phyloP scores from a whole-genome alignment of 1,140 invertebrate species.

The Goniozus legneri region DNA sequence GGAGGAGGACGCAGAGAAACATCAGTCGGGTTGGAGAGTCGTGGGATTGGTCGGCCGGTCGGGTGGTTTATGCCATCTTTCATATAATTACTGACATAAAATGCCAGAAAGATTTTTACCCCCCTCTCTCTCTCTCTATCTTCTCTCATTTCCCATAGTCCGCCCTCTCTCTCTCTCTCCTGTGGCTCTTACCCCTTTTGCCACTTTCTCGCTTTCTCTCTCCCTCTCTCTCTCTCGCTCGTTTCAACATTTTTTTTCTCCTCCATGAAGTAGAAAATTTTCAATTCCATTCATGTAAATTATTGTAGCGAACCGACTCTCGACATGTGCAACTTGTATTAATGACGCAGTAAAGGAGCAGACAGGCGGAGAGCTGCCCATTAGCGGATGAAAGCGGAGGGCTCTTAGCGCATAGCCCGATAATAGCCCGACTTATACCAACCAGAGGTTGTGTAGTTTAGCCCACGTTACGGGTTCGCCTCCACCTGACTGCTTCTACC shows the following conservation, averaged over 20 bases:
- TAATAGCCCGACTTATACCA: slow-evolving; percentile 54
- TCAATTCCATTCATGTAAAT: slow-evolving; percentile 58
- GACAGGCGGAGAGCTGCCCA: slow-evolving; percentile 48
- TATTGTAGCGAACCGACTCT: slow-evolving; percentile 55
- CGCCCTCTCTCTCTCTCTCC: neutral
- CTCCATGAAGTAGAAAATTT: slow-evolving; percentile 52
- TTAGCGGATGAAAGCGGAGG: slow-evolving; percentile 55
- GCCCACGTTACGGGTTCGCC: slow-evolving; percentile 40
- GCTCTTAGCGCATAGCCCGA: slow-evolving; percentile 52
- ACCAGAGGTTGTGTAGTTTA: slow-evolving; percentile 49
- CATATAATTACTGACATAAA: slow-evolving; percentile 50
- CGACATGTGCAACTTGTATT: slow-evolving; percentile 56
- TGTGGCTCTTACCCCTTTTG: slow-evolving; percentile 10
- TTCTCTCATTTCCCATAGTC: neutral
- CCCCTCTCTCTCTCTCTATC: slow-evolving; percentile 5
- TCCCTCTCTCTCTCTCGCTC: neutral
- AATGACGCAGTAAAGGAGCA: slow-evolving; percentile 52
- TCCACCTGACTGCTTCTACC: slow-evolving; percentile 2
- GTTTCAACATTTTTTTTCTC: slow-evolving; percentile 36
- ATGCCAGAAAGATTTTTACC: slow-evolving; percentile 40
- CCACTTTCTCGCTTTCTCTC: slow-evolving; percentile 13
- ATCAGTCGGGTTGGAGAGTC: neutral
- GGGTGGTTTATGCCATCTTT: slow-evolving; percentile 40
- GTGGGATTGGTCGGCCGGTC: slow-evolving; percentile 7
- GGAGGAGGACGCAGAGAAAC: neutral